These are phyloP conservation scores for Labeo calbasu DNA, from an alignment of 2,797 vertebrate species.

Conservation along the genomic window DNA sequence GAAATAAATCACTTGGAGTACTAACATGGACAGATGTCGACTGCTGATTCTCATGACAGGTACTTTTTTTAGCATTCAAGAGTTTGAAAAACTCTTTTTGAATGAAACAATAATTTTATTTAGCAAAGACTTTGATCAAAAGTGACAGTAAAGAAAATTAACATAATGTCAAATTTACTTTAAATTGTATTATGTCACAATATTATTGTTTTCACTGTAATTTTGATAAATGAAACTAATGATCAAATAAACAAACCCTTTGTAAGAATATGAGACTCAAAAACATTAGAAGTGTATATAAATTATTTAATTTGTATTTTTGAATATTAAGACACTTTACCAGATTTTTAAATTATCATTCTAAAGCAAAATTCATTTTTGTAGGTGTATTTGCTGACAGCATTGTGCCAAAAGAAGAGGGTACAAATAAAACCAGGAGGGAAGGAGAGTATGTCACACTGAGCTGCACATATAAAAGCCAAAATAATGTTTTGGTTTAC, in stretches of 20 bases:
- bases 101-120: neutral
- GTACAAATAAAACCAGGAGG: neutral
- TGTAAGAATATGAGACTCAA: neutral
- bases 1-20: neutral
- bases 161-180: neutral
- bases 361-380: neutral
- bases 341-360: neutral
- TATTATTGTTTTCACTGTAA: neutral
- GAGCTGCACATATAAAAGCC: constrained; percentile 47
- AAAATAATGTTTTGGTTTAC: rapidly evolving
- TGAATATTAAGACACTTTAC: neutral
- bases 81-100: neutral
- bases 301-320: neutral
- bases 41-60: constrained; percentile 30
- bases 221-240: neutral
- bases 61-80: neutral
- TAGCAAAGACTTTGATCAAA: neutral
- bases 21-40: constrained; percentile 24
- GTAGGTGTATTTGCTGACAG: constrained; percentile 20
- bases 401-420: constrained; percentile 9
- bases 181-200: neutral
- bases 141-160: neutral
- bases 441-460: constrained; percentile 55
- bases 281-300: too few species aligned
- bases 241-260: neutral